These are phyloP conservation scores for Drosophila nr. perissopoda DNA, from an alignment of 2,888 invertebrate genomes.

Conservation along the genomic window DNA sequence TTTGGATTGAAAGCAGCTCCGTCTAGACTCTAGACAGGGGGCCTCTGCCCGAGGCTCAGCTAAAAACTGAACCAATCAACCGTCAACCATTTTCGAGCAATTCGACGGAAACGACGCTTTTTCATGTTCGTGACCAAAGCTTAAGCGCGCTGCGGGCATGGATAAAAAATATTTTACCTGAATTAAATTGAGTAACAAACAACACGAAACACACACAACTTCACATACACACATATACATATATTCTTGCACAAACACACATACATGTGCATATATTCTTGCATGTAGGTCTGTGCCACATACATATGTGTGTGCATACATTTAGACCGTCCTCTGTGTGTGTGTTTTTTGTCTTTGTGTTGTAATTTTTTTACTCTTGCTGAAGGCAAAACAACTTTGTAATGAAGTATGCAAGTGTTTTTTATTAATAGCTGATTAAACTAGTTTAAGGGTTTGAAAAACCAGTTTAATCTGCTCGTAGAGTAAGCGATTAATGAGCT, in stretches of 20 bases:
- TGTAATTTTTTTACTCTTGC: slow-evolving; percentile 32
- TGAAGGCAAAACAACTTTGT: background rate
- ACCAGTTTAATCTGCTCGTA: background rate
- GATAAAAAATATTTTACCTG: slow-evolving; percentile 77
- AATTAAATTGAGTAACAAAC: slow-evolving; percentile 83
- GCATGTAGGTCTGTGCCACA: slow-evolving; percentile 23
- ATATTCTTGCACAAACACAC: slow-evolving; percentile 7
- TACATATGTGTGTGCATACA: slow-evolving; percentile 2
- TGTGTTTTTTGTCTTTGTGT: slow-evolving; percentile 32
- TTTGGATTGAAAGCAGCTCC: slow-evolving; percentile 53
- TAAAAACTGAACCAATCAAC: slow-evolving; percentile 77
- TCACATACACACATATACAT: background rate
- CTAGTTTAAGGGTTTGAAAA: background rate
- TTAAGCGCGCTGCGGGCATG: slow-evolving; percentile 53
- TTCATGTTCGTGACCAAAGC: slow-evolving; percentile 78
- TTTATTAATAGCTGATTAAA: background rate
- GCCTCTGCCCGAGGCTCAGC: slow-evolving; percentile 31
- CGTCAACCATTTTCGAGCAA: slow-evolving; percentile 76
- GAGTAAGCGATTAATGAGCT: background rate
- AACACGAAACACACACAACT: slow-evolving; percentile 65
- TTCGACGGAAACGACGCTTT: slow-evolving; percentile 76
- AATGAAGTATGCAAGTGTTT: background rate
- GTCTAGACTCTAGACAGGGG: slow-evolving; percentile 60
- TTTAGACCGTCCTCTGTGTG: slow-evolving; percentile 5
- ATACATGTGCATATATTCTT: background rate